Conservation (phyloP, 2,113 vertebrate genomes). For the Prietella phreatophila region DNA sequence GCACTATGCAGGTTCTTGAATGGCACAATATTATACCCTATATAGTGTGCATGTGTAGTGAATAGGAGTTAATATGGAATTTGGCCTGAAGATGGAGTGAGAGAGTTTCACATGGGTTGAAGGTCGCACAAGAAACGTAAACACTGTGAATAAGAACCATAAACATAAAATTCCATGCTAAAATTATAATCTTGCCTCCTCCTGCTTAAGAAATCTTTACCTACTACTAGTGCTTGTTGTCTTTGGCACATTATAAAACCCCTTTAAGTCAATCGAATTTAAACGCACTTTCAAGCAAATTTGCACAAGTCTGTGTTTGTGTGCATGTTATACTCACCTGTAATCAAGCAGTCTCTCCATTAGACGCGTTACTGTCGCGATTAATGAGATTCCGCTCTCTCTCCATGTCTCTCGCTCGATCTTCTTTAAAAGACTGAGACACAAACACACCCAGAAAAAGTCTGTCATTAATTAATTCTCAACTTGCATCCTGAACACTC, state of each 20-base stretch:
- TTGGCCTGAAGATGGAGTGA: background rate
- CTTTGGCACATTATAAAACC: background rate
- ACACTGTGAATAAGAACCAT: background rate
- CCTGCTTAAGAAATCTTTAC: too few relatives aligned
- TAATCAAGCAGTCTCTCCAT: slow-evolving; percentile 98
- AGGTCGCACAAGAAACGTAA: background rate
- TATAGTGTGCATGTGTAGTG: background rate
- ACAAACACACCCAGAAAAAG: slow-evolving; percentile 18
- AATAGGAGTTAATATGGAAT: background rate
- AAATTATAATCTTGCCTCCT: background rate
- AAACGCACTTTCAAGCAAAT: background rate
- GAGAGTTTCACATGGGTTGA: background rate
- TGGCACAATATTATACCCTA: background rate
- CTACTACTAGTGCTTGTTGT: background rate
- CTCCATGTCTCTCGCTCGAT: slow-evolving; percentile 99
- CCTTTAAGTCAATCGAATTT: background rate
- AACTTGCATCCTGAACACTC: background rate
- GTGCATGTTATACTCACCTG: slow-evolving; percentile 73
- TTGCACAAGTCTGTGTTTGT: background rate
- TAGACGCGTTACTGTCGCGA: slow-evolving; percentile 94
- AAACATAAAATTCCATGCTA: background rate
- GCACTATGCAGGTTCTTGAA: background rate
- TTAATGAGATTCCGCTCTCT: slow-evolving; percentile 95
- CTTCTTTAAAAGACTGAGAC: slow-evolving; percentile 90
- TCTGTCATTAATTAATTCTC: slow-evolving; percentile 10